Evolutionary conservation across 2,113 vertebrate genomes (phyloP).

Genomic region (Nanorana parkeri): DNA sequence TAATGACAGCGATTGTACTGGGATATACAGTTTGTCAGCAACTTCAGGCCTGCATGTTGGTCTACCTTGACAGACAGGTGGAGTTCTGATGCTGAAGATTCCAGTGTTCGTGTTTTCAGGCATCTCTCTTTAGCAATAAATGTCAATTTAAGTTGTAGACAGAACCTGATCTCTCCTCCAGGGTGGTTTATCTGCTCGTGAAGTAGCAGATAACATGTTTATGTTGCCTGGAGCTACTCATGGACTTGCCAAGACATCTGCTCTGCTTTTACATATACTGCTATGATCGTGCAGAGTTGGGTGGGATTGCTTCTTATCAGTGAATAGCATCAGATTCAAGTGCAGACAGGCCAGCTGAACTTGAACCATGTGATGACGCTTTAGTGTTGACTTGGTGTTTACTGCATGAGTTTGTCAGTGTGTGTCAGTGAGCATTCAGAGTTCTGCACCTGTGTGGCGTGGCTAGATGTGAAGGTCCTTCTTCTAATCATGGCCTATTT

Average conservation of each 20-base stretch:
- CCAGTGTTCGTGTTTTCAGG: too few species aligned
- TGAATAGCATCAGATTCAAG: constrained; percentile 27
- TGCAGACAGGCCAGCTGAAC: not conserved
- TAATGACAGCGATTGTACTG: too few species aligned
- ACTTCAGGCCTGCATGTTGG: too few species aligned
- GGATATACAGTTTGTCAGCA: too few species aligned
- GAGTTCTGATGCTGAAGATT: not conserved
- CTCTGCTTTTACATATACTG: not conserved
- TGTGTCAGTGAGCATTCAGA: not conserved
- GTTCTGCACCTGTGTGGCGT: not conserved
- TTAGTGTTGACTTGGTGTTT: too few species aligned
- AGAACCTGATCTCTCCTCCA: not conserved
- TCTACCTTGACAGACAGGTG: not conserved
- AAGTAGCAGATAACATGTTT: not conserved
- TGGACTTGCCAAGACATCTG: constrained; percentile 12
- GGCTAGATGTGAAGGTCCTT: not conserved
- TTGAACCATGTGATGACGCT: not conserved
- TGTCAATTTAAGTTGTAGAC: not conserved
- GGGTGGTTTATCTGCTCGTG: not conserved
- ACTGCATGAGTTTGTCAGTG: not conserved
- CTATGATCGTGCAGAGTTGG: not conserved
- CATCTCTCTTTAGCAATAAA: not conserved
- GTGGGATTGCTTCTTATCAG: constrained; percentile 14
- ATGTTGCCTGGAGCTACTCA: not conserved
- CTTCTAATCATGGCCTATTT: not conserved